Base-by-base conservation (phyloP, 2,797 vertebrate species). In the Stomatorhinus walkeri region DNA sequence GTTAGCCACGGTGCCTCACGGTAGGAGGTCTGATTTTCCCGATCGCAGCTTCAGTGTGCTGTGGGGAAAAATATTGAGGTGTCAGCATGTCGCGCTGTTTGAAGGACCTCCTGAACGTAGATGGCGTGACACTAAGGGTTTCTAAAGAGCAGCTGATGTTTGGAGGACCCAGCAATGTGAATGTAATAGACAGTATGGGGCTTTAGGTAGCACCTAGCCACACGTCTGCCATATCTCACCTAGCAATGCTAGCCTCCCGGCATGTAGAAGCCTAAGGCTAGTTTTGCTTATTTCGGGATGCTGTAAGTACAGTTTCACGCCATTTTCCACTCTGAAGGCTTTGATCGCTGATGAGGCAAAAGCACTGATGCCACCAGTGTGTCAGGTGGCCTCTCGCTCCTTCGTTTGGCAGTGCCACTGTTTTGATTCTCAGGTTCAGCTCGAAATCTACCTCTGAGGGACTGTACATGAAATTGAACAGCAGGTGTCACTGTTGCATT, bases 391-490 rank as follows among this genome's bases (percentile, higher is more conserved):
- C 4, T 64, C 24, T 79, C 51, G 46, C 12, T 61, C 32, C 85
- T 92, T 92, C 85, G 64, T 94, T 95, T 96, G 94, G 93, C 94
- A 93, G 93, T 89, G 94, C 94, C 95, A 95, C 94, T 93, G 95
- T 96, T 94, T 51, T 94, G 95, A 96, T 95, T 97, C 97, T 98
- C 97, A 97, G 98, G 97, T 98, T 96, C 97, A 94, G 95, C 96
- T 94, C 96, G 95, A 96, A 96, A 98, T 97, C 98, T 98, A 98
- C 98, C 97, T 98, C 97, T 97, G 96, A 94, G 96, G 96, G 93
- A 94, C 46, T 95, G 95, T 95, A 95, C 94, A 95, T 95, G 95
- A 96, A 97, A 97, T 94, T 94, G 93, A 94, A 95, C 92, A 95
- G 94, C 94, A 96, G 95, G 94, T 95, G 95, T 96, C 95, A 96